Percentiles rank a stretch among this genome's conserved stretches.
Evolutionary conservation across 92 coral and sea anemone species (phyloP).

Genomic region (Porites rus): DNA sequence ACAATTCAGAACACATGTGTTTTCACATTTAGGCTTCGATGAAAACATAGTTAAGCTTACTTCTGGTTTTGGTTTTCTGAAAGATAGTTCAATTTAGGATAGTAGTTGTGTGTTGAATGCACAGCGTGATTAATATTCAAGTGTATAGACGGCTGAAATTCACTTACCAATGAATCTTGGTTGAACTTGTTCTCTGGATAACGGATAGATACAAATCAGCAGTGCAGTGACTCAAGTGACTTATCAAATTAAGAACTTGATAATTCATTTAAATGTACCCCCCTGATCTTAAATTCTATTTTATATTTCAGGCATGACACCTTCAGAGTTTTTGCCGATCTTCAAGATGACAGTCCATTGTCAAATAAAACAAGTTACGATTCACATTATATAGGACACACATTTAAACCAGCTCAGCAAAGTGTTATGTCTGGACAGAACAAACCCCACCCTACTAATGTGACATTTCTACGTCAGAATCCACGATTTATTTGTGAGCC

Average conservation of each 20-base stretch:
- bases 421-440: slow-evolving; percentile 79
- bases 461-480: slow-evolving; percentile 91
- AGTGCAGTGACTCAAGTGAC: too few relatives aligned
- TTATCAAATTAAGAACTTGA: not conserved
- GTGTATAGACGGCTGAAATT: too few relatives aligned
- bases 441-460: slow-evolving; percentile 94
- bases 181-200: too few relatives aligned
- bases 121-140: too few relatives aligned
- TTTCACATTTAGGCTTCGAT: too few relatives aligned
- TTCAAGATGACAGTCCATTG: slow-evolving; percentile 41
- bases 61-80: too few relatives aligned
- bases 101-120: too few relatives aligned
- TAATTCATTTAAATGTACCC: not conserved
- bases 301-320: slow-evolving; percentile 78
- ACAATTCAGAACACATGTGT: too few relatives aligned
- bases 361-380: slow-evolving; percentile 76
- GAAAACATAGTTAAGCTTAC: too few relatives aligned
- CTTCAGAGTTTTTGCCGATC: slow-evolving; percentile 84
- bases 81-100: too few relatives aligned
- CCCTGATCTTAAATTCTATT: not conserved
- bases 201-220: too few relatives aligned
- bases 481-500: slow-evolving; percentile 95
- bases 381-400: slow-evolving; percentile 79
- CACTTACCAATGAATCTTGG: too few relatives aligned
- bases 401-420: slow-evolving; percentile 79